phyloP scores from a whole-genome alignment of 2,113 vertebrate species.

The Perognathus longimembris region DNA sequence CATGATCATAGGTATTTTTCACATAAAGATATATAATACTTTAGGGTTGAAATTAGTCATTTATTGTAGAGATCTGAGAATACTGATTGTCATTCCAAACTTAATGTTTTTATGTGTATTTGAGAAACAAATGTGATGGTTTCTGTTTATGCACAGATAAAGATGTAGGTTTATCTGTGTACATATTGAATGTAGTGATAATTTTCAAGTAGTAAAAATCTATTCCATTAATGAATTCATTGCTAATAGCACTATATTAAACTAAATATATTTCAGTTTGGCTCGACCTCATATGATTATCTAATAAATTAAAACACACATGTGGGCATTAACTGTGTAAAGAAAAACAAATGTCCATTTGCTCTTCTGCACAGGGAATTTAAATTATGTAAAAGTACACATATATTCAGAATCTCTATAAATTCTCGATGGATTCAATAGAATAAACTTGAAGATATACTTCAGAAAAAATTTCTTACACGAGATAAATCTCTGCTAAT shows the following conservation, averaged over 20 bases:
- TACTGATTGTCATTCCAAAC: slow-evolving; percentile 25
- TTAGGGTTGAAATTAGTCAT: neutral
- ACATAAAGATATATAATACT: neutral
- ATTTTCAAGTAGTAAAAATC: slow-evolving; percentile 22
- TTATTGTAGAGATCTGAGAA: neutral
- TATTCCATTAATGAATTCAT: slow-evolving; percentile 47
- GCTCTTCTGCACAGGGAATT: slow-evolving; percentile 54
- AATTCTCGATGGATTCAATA: neutral
- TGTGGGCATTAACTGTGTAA: neutral
- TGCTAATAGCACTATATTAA: slow-evolving; percentile 35
- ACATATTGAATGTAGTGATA: slow-evolving; percentile 42
- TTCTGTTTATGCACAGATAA: slow-evolving; percentile 46
- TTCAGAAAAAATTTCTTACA: neutral
- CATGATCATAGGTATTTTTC: neutral
- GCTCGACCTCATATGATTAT: neutral
- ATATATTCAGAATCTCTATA: neutral
- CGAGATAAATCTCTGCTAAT: neutral
- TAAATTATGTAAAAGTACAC: slow-evolving; percentile 60
- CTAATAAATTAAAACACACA: slow-evolving; percentile 48
- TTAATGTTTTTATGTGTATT: slow-evolving; percentile 62
- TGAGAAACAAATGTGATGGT: slow-evolving; percentile 42
- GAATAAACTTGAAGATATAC: slow-evolving; percentile 23
- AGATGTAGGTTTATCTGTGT: slow-evolving; percentile 58
- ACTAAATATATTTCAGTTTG: slow-evolving; percentile 49
- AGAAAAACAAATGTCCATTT: slow-evolving; percentile 43